A percentile compares a stretch with the other conserved stretches of the same genome.
Conservation (phyloP, 2,797 vertebrate species). For the Scyliorhinus canicula region DNA sequence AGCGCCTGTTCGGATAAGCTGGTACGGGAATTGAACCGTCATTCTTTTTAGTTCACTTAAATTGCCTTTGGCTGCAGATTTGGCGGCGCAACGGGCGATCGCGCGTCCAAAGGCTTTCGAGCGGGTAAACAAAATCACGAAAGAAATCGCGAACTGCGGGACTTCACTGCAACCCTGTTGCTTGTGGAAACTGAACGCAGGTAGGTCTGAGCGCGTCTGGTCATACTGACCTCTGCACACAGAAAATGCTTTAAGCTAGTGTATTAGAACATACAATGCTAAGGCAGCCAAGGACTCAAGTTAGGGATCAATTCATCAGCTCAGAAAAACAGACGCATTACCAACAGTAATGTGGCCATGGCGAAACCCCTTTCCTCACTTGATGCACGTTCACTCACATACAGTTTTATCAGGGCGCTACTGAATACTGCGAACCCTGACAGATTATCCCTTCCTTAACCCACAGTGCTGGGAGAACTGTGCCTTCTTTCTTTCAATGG, state of each 20-base stretch:
- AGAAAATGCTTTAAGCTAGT: background rate
- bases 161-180: background rate
- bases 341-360: too few relatives aligned
- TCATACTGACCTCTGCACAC: background rate
- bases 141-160: too few relatives aligned
- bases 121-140: too few relatives aligned
- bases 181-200: constrained; percentile 17
- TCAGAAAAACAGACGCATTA: background rate
- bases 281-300: background rate
- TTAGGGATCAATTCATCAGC: background rate
- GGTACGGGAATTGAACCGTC: too few relatives aligned
- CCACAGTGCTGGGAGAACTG: too few relatives aligned
- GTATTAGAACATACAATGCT: background rate
- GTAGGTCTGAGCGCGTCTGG: background rate
- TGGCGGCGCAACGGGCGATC: too few relatives aligned
- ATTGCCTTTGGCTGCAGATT: background rate
- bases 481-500: background rate
- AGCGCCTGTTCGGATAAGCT: too few relatives aligned
- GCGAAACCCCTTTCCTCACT: background rate
- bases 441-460: background rate
- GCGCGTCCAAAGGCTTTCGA: too few relatives aligned
- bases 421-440: background rate
- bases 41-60: background rate
- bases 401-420: background rate
- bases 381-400: background rate